phyloP scores from a whole-genome alignment of 2,888 invertebrate genomes.

The Synergus itoensis region DNA sequence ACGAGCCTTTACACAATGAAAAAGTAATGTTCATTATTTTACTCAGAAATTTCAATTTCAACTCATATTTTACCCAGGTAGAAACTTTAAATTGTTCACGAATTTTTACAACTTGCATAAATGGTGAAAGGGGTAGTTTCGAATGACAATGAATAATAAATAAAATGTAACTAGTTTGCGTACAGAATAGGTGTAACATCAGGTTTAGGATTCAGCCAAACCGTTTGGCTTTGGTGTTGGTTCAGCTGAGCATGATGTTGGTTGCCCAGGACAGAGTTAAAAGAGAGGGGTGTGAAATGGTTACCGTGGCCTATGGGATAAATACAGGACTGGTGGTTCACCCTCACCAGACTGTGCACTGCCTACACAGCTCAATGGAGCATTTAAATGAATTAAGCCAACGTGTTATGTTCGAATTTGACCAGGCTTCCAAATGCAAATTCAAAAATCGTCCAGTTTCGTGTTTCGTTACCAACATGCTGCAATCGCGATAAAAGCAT shows the following conservation, averaged over 20 bases:
- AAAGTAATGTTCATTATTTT: conserved; percentile 19
- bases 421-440: conserved; percentile 45
- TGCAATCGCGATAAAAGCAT: not conserved
- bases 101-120: not conserved
- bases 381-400: conserved; percentile 73
- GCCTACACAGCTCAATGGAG: conserved; percentile 69
- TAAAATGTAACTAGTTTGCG: not conserved
- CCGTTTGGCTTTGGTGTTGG: conserved; percentile 26
- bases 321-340: conserved; percentile 37
- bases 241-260: conserved; percentile 35
- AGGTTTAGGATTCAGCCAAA: conserved; percentile 20
- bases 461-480: not conserved
- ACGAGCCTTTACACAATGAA: not conserved
- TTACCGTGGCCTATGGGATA: conserved; percentile 58
- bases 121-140: not conserved
- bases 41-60: conserved; percentile 6
- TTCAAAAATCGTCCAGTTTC: conserved; percentile 33
- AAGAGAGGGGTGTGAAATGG: conserved; percentile 54
- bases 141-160: not conserved
- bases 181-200: conserved; percentile 23
- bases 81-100: not conserved
- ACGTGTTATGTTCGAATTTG: conserved; percentile 56
- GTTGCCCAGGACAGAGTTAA: not conserved
- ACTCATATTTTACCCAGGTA: not conserved
- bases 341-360: conserved; percentile 31